phyloP scores from a whole-genome alignment of 2,888 invertebrate species.

The Nasonia oneida region DNA sequence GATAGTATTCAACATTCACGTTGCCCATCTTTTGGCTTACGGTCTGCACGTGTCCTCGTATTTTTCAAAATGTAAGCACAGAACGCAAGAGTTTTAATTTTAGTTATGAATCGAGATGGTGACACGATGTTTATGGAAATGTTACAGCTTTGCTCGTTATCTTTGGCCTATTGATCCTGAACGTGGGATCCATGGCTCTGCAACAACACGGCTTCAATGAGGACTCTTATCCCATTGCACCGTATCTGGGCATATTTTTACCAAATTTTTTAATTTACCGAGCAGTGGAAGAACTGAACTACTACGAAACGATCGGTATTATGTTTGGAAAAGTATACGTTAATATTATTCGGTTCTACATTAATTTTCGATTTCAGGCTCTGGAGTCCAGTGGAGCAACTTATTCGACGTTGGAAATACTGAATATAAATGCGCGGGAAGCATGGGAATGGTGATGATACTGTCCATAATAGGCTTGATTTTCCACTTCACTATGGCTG shows the following conservation, averaged over 20 bases:
- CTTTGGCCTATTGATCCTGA: slow-evolving; percentile 62
- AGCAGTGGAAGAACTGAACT: slow-evolving; percentile 72
- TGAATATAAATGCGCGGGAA: slow-evolving; percentile 67
- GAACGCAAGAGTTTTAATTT: too few relatives aligned
- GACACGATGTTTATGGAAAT: neutral
- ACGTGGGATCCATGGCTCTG: slow-evolving; percentile 62
- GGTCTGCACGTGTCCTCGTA: slow-evolving; percentile 76
- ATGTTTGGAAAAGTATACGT: slow-evolving; percentile 32
- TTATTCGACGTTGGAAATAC: slow-evolving; percentile 74
- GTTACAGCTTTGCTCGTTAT: slow-evolving; percentile 63
- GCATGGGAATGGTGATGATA: slow-evolving; percentile 85
- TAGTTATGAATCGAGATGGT: neutral
- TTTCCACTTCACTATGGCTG: slow-evolving; percentile 86
- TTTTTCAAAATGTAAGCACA: slow-evolving; percentile 73
- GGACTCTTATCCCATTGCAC: slow-evolving; percentile 59
- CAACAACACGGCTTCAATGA: slow-evolving; percentile 61
- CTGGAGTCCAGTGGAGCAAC: slow-evolving; percentile 79
- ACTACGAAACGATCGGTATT: slow-evolving; percentile 72
- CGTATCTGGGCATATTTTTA: slow-evolving; percentile 73
- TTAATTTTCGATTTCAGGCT: slow-evolving; percentile 72
- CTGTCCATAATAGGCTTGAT: slow-evolving; percentile 85
- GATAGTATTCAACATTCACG: slow-evolving; percentile 70
- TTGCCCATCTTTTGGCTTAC: slow-evolving; percentile 72
- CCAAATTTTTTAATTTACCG: slow-evolving; percentile 73
- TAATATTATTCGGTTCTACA: neutral